Conservation (phyloP, 2,797 vertebrate genomes). For the Hemibagrus guttatus region DNA sequence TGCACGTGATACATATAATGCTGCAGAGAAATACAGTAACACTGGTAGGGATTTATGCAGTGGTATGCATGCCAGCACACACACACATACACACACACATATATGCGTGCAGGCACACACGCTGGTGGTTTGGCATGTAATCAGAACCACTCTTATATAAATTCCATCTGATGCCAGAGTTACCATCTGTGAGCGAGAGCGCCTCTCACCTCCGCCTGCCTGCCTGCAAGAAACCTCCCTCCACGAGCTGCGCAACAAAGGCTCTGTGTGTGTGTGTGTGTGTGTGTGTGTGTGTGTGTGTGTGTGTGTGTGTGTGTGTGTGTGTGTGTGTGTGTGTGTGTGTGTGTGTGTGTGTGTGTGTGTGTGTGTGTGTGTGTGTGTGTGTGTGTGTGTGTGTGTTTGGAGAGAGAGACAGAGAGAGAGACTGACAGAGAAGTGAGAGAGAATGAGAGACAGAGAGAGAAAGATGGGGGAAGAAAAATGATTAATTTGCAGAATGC, state of each 20-base stretch:
- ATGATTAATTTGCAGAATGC: conserved; percentile 93
- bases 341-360: conserved; percentile 32
- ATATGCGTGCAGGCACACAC: conserved; percentile 54
- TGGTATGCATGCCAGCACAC: conserved; percentile 80
- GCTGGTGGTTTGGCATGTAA: conserved; percentile 85
- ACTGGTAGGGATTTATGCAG: conserved; percentile 63
- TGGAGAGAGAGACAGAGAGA: conserved; percentile 34
- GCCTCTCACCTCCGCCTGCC: conserved; percentile 79
- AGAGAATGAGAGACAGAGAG: conserved; percentile 50
- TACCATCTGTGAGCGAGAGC: conserved; percentile 86
- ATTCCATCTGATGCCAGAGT: conserved; percentile 89
- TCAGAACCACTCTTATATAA: conserved; percentile 91
- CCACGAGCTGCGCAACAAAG: conserved; percentile 67
- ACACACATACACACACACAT: conserved; percentile 28
- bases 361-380: conserved; percentile 15
- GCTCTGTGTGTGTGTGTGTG: conserved; percentile 49
- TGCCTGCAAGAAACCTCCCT: conserved; percentile 82
- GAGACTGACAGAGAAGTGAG: conserved; percentile 63
- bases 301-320: conserved; percentile 45
- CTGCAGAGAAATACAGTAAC: conserved; percentile 19
- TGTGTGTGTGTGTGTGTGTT: conserved; percentile 43
- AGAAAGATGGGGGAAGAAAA: conserved; percentile 68
- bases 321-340: conserved; percentile 53
- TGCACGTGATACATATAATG: conserved; percentile 46
- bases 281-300: conserved; percentile 44